Evolutionary conservation across 2,797 vertebrate species (phyloP), one percentile per base, ranked within the genome.

Genomic region (Muraenolepis orangiensis): DNA sequence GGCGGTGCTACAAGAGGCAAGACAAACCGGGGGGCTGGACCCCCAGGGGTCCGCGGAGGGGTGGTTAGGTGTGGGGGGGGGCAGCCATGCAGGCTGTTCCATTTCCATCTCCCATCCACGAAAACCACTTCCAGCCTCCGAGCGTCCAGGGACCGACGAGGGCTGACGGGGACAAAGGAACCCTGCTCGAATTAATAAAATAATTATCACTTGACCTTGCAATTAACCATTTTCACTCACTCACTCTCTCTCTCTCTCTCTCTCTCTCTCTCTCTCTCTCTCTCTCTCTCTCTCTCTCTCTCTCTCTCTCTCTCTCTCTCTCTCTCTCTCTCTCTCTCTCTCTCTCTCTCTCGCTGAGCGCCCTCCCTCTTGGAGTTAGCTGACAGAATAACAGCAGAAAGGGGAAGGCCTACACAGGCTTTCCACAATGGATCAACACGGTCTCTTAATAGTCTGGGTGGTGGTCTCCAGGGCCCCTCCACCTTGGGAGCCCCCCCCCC

Each of bases 41-140:
- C 91, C 89, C 91, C 36, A 76, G 91, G 91, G 91, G 92, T 90
- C 87, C 80, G 81, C 77, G n/a, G n/a, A n/a, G n/a, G n/a, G n/a
- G n/a, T n/a, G n/a, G n/a, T n/a, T n/a, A n/a, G n/a, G n/a, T n/a
- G n/a, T n/a, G n/a, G n/a, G n/a, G n/a, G 4, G 82, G 46, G 79
- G 89, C 91, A 89, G 86, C 90, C 82, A 91, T 90, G 91, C 90
- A 89, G 89, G 88, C 87, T 89, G 84, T 89, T 90, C 89, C 87
- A 91, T 92, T 91, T 91, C 89, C 86, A 87, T 85, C 82, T 89
- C 77, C 72, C 86, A 89, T 89, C 85, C 88, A 91, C 88, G 84
- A 85, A 78, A 84, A 34, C 14, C 4, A 8, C 40, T 71, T 72
- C 66, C 64, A 64, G 20, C 34, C 79, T 80, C 84, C 81, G 70